Base-by-base conservation (phyloP, 2,888 invertebrate genomes). In the Pseudococcus longispinus region DNA sequence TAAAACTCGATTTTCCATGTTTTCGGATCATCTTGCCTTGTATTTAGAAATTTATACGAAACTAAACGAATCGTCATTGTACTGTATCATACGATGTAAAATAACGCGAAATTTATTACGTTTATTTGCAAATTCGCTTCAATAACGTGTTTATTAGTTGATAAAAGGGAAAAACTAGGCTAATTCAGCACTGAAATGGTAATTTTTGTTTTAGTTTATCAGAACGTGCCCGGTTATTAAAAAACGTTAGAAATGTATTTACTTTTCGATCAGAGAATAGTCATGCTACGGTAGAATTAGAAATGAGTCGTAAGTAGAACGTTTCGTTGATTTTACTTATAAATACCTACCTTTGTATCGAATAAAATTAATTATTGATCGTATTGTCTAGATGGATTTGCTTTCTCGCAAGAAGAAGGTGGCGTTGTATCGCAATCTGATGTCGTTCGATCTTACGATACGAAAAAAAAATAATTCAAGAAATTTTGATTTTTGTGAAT, bases 391-490 rank as follows among this genome's bases (percentile, higher is more conserved):
- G 98, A 98, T 94, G 98, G 98, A 89, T 98, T 96, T 93, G 98
- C 99, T 89, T 99, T 99, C 93, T 99, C 98, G 77, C 99, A 99
- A 95, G 99, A 99, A 92, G 99, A 99, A 92, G 96, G 97, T 90
- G 98, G 98, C 89, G 96, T 95, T 90, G 96, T 99, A 89, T 95
- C 97, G 85, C 96, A 98, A 92, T 95, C 97, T 89, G 97, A 96
- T 90, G 95, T 98, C 91, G 98, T 99, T 91, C 94, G 98, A 91
- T 96, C 96, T 85, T 98, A 98, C 94, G 96, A 98, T 92, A 97
- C 98, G 89, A 97, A 95, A 51, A 86, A 86, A 3, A 80, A 80
- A 55, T 70, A 20, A 80, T n/a, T 37, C 9, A 2, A 77, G 4
- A 29, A 15, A 29, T 15, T n/a, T 37, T 32, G 9, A 37, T 37